phyloP scores from a whole-genome alignment of 30 jellyfish, hydroid and myxozoan species.

The Pelagia noctiluca region DNA sequence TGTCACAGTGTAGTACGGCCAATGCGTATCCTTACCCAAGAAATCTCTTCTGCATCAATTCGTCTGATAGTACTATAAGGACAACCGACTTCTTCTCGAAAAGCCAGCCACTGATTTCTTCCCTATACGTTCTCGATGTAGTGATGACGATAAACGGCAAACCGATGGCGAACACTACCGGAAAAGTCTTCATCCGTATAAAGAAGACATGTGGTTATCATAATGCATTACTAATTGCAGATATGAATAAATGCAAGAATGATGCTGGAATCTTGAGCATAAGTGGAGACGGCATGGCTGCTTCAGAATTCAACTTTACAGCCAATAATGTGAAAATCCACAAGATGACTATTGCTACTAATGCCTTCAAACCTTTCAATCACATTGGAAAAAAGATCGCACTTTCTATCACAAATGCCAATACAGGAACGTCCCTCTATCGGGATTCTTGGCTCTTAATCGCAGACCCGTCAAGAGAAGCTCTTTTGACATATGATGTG shows the following conservation, averaged over 20 bases:
- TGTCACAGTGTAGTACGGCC: slow-evolving; percentile 6
- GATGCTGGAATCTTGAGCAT: neutral
- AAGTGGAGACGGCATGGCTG: neutral
- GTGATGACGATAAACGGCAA: slow-evolving; percentile 25
- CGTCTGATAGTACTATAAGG: neutral
- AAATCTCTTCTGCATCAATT: slow-evolving; percentile 26
- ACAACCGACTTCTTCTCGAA: slow-evolving; percentile 11
- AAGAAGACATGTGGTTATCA: neutral
- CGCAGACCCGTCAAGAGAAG: neutral
- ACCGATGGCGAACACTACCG: slow-evolving; percentile 29
- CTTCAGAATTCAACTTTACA: neutral
- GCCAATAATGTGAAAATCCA: neutral
- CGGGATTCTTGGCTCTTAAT: neutral
- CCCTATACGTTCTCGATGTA: slow-evolving; percentile 33
- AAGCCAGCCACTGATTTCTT: neutral
- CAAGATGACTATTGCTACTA: neutral
- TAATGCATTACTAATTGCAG: too few relatives aligned
- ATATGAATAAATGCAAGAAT: neutral
- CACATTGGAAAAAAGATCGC: neutral
- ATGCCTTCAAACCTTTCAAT: neutral
- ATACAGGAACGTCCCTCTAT: neutral
- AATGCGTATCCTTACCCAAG: slow-evolving; percentile 36
- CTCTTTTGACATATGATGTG: neutral
- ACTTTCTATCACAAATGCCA: neutral
- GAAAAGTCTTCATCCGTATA: slow-evolving; percentile 19